A percentile compares a stretch with the other conserved stretches of the same genome.
These are phyloP conservation scores for Physocephala rufipes DNA, from an alignment of 2,888 invertebrate genomes.

Conservation along the genomic window DNA sequence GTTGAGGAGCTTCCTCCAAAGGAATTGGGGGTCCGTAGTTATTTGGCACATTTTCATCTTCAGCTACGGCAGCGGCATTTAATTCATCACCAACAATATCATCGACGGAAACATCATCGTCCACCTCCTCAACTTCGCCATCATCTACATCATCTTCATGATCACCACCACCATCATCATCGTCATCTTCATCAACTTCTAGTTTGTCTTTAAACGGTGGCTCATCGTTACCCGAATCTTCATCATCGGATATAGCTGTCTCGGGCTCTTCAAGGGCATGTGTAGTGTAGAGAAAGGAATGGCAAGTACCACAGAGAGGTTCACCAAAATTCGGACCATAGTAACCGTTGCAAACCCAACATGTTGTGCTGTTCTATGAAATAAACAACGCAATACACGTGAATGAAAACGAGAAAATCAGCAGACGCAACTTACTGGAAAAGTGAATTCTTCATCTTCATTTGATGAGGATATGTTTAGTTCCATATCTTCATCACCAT, in stretches of 20 bases:
- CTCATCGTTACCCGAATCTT: slow-evolving; percentile 95
- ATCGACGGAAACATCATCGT: slow-evolving; percentile 50
- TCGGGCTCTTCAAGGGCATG: slow-evolving; percentile 59
- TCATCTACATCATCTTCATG: slow-evolving; percentile 52
- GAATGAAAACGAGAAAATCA: background rate
- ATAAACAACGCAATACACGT: background rate
- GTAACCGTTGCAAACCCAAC: slow-evolving; percentile 89
- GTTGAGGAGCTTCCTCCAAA: slow-evolving; percentile 37
- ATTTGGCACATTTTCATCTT: slow-evolving; percentile 33
- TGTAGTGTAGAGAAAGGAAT: slow-evolving; percentile 90
- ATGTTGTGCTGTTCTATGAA: slow-evolving; percentile 65
- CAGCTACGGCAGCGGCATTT: slow-evolving; percentile 46
- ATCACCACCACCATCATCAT: slow-evolving; percentile 59
- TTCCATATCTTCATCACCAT: slow-evolving; percentile 42
- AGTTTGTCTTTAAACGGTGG: slow-evolving; percentile 69
- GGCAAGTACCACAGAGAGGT: slow-evolving; percentile 91
- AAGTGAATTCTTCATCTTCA: slow-evolving; percentile 53
- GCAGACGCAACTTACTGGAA: slow-evolving; percentile 52
- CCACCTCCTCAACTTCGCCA: slow-evolving; percentile 42
- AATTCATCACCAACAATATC: slow-evolving; percentile 53
- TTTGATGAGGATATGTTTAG: slow-evolving; percentile 37
- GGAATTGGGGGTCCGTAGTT: slow-evolving; percentile 31
- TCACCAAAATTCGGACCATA: slow-evolving; percentile 92
- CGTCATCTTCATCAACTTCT: slow-evolving; percentile 48
- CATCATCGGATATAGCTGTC: slow-evolving; percentile 78